Conservation (phyloP, 2,888 invertebrate species). For the Heteromurus nitidus region DNA sequence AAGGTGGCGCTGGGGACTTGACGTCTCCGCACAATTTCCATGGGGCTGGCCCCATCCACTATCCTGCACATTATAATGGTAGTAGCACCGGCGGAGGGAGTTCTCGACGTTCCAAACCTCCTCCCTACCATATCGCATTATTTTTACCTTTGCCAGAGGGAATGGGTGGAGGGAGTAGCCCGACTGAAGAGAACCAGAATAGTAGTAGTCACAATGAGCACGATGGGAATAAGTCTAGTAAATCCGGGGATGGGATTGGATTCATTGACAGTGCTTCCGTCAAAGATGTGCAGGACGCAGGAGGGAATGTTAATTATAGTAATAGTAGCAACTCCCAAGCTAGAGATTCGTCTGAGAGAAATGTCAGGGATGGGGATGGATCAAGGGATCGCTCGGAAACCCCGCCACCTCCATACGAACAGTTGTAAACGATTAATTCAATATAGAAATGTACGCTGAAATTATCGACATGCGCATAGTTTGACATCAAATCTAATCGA, state of each 20-base stretch:
- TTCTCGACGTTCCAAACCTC: conserved; percentile 62
- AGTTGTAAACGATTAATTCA: no score
- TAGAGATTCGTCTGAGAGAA: conserved; percentile 27
- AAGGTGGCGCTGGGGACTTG: conserved; percentile 42
- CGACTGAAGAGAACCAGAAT: neutral
- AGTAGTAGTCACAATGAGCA: conserved; percentile 24
- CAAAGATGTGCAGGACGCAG: conserved; percentile 29
- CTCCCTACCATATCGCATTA: conserved; percentile 71
- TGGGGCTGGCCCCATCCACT: conserved; percentile 60
- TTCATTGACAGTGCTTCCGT: conserved; percentile 52
- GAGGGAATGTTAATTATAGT: conserved; percentile 36
- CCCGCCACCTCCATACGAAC: conserved; percentile 68
- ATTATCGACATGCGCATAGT: no score
- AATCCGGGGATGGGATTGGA: conserved; percentile 39
- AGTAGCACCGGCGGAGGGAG: conserved; percentile 10
- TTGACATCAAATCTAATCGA: no score
- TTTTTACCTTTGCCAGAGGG: conserved; percentile 67
- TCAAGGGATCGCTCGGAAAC: conserved; percentile 57
- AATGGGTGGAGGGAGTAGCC: conserved; percentile 26
- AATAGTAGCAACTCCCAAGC: conserved; percentile 8
- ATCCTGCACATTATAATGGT: conserved; percentile 51
- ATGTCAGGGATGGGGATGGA: conserved; percentile 16
- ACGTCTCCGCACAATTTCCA: conserved; percentile 41
- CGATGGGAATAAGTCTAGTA: conserved; percentile 26
- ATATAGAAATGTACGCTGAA: no score